phyloP scores from a whole-genome alignment of 2,888 invertebrate genomes.

The Hybos culiciformis region DNA sequence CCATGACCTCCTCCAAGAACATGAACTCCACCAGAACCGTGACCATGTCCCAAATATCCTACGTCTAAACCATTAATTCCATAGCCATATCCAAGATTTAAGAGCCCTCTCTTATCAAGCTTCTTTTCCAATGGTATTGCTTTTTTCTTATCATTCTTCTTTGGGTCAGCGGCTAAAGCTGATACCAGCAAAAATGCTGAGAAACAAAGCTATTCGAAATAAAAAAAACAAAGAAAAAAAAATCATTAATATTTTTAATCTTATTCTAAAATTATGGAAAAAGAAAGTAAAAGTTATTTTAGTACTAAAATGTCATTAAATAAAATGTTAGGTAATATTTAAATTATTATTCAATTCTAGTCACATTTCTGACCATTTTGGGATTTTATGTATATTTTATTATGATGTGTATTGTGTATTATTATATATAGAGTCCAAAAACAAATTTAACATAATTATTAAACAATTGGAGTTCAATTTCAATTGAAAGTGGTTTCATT shows the following conservation, averaged over 20 bases:
- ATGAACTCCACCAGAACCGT: conserved; percentile 42
- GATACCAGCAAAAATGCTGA: conserved; percentile 63
- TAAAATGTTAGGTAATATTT: no score
- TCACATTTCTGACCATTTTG: no score
- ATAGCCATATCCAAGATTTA: conserved; percentile 68
- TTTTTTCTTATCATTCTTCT: conserved; percentile 44
- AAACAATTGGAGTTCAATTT: no score
- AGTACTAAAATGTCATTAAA: no score
- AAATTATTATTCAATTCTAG: no score
- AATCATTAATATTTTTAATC: not conserved
- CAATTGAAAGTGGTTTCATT: no score
- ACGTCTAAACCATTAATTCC: conserved; percentile 60
- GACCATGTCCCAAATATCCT: conserved; percentile 54
- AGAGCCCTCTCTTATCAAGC: conserved; percentile 67
- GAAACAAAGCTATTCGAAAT: conserved; percentile 47
- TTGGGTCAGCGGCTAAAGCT: conserved; percentile 49
- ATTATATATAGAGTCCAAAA: no score
- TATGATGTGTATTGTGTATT: no score
- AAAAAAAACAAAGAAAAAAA: conserved; percentile 10
- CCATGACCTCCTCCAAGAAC: conserved; percentile 26
- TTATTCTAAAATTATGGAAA: not conserved
- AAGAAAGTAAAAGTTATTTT: not conserved
- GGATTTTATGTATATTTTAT: no score
- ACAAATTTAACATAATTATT: no score
- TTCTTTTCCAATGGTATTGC: conserved; percentile 56